These are phyloP conservation scores for Drosophila pandora DNA, from an alignment of 1,140 invertebrate genomes.

Conservation along the genomic window DNA sequence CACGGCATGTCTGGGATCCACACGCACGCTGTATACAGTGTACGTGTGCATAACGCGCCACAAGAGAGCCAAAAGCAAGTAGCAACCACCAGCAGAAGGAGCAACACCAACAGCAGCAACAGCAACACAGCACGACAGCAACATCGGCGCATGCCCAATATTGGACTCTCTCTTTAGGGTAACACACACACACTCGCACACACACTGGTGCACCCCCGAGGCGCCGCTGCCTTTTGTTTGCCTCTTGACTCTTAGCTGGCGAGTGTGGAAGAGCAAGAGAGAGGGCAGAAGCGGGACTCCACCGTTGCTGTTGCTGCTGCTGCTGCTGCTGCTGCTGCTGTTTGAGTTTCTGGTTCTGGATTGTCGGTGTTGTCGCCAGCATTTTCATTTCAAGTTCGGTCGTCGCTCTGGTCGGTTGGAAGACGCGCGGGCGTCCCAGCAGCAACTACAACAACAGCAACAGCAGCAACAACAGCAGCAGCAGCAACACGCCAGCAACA, in stretches of 20 bases:
- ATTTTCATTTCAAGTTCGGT: constrained; percentile 81
- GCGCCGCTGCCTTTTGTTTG: constrained; percentile 63
- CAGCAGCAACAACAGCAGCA: constrained; percentile 15
- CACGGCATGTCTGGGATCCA: constrained; percentile 17
- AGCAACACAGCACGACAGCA: constrained; percentile 13
- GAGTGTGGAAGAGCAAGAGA: constrained; percentile 39
- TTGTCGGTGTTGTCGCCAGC: constrained; percentile 35
- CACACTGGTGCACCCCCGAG: constrained; percentile 12
- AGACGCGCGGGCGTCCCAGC: constrained; percentile 65
- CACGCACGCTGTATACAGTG: constrained; percentile 53
- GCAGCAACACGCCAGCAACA: constrained; percentile 12
- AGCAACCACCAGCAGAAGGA: constrained; percentile 31
- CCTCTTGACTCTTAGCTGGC: constrained; percentile 57
- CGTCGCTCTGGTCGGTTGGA: constrained; percentile 78
- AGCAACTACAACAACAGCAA: constrained; percentile 18
- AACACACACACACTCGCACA: constrained; percentile 50
- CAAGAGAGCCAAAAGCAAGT: constrained; percentile 45
- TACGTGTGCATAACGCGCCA: constrained; percentile 76
- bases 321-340: constrained; percentile 27
- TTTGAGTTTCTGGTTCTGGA: constrained; percentile 21
- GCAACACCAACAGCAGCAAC: constrained; percentile 10
- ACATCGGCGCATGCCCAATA: constrained; percentile 32
- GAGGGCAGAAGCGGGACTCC: constrained; percentile 53
- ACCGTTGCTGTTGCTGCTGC: constrained; percentile 44
- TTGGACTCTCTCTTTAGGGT: constrained; percentile 32